Evolutionary conservation across 2,797 vertebrate genomes (phyloP).

Genomic region (Gadopsis marmoratus): DNA sequence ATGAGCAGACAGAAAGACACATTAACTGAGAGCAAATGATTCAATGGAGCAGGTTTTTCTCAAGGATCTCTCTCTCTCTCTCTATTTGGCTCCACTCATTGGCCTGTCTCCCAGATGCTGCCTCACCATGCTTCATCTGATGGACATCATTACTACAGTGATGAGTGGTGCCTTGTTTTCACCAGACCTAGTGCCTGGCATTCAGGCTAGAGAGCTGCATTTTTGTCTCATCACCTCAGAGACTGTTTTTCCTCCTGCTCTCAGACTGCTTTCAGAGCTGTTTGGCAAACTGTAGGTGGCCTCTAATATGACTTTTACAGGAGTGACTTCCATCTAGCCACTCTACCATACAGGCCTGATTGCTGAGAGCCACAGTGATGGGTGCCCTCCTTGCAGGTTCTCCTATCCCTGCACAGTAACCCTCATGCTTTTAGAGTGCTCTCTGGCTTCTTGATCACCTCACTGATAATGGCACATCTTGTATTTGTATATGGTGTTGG

Average conservation of each 20-base stretch:
- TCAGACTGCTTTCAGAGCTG: not conserved
- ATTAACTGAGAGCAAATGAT: not conserved
- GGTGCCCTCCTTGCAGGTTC: not conserved
- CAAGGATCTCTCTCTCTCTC: not conserved
- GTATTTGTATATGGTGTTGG: not conserved
- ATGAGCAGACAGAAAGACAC: not conserved
- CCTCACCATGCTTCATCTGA: conserved; percentile 19
- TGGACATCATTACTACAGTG: conserved; percentile 11
- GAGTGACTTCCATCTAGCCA: not conserved
- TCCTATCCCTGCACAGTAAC: not conserved
- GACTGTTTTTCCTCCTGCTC: conserved; percentile 17
- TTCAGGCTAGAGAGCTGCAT: not conserved
- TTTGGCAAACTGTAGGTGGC: not conserved
- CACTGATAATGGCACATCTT: not conserved
- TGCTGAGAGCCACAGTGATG: conserved; percentile 1
- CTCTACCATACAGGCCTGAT: not conserved
- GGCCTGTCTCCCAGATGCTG: conserved; percentile 16
- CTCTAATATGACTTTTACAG: not conserved
- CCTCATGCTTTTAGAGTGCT: not conserved
- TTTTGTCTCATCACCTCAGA: not conserved
- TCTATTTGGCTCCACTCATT: conserved; percentile 8
- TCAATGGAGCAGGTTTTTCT: not conserved
- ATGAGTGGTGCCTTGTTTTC: conserved; percentile 32
- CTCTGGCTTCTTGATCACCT: not conserved
- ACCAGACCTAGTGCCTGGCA: not conserved